phyloP scores from a whole-genome alignment of 2,888 invertebrate genomes.

The Caenorhabditis zanzibari region DNA sequence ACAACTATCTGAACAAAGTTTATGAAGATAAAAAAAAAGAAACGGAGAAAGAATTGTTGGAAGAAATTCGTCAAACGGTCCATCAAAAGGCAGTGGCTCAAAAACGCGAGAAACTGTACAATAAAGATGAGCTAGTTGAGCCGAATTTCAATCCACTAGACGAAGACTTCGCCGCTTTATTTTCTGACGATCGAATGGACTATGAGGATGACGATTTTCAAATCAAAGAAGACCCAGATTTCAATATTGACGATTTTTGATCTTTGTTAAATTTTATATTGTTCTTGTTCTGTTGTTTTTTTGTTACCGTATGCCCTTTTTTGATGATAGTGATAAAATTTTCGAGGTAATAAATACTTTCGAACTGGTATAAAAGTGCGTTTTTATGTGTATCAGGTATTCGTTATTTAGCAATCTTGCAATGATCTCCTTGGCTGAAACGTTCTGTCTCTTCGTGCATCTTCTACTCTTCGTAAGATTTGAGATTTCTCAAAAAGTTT shows the following conservation, averaged over 20 bases:
- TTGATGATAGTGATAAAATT: too few species aligned
- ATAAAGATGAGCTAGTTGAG: not conserved
- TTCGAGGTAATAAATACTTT: not conserved
- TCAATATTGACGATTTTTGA: not conserved
- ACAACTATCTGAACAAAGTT: slow-evolving; percentile 20
- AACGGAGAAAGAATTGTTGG: not conserved
- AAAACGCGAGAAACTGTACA: not conserved
- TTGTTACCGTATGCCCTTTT: too few species aligned
- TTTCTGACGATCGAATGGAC: not conserved
- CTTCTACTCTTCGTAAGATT: not conserved
- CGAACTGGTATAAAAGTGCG: too few species aligned
- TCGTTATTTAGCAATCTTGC: too few species aligned
- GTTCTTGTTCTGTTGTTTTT: not conserved
- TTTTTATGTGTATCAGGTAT: too few species aligned
- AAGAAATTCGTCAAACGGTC: slow-evolving; percentile 1
- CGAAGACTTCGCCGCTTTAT: not conserved
- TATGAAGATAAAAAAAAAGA: slow-evolving; percentile 12
- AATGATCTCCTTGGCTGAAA: not conserved
- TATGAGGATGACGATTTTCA: not conserved
- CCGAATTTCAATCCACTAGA: not conserved
- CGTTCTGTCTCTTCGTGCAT: not conserved
- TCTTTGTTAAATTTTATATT: not conserved
- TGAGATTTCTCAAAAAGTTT: not conserved
- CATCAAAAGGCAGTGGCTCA: slow-evolving; percentile 16
- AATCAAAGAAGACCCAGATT: not conserved